phyloP scores from a whole-genome alignment of 2,113 vertebrate species.

The Scolopax mira region DNA sequence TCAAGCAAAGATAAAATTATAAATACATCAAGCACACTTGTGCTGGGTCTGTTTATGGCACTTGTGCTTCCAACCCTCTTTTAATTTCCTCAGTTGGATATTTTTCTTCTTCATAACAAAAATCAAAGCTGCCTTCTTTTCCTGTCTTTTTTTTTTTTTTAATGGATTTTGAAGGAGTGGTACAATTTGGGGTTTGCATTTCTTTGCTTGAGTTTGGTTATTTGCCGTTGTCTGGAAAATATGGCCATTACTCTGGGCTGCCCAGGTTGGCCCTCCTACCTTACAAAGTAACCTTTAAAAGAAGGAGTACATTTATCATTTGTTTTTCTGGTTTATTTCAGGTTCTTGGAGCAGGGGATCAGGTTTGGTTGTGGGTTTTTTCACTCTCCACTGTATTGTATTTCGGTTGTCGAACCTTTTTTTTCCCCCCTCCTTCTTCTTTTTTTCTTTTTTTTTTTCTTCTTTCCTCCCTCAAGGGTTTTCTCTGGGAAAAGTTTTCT shows the following conservation, averaged over 20 bases:
- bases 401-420: slow-evolving; percentile 10
- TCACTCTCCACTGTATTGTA: not conserved
- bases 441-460: not conserved
- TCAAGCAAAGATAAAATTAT: slow-evolving; percentile 3
- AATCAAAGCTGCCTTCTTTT: not conserved
- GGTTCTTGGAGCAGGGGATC: not conserved
- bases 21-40: not conserved
- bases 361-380: not conserved
- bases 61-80: slow-evolving; percentile 21
- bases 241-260: not conserved
- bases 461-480: slow-evolving; percentile 20
- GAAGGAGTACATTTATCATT: not conserved
- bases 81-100: not conserved
- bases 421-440: not conserved
- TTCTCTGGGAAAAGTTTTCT: slow-evolving; percentile 69
- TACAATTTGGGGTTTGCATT: not conserved
- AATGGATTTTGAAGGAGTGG: not conserved
- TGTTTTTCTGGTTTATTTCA: not conserved
- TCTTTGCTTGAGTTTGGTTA: not conserved
- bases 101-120: slow-evolving; percentile 17
- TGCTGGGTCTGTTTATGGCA: not conserved
- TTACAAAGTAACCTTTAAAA: slow-evolving; percentile 7
- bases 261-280: not conserved
- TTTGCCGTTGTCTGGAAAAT: not conserved
- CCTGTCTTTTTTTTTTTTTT: not conserved